A percentile compares a stretch with the other conserved stretches of the same genome.
These are phyloP conservation scores for Oreotrochilus melanogaster DNA, from an alignment of 2,113 vertebrate species.

Conservation along the genomic window DNA sequence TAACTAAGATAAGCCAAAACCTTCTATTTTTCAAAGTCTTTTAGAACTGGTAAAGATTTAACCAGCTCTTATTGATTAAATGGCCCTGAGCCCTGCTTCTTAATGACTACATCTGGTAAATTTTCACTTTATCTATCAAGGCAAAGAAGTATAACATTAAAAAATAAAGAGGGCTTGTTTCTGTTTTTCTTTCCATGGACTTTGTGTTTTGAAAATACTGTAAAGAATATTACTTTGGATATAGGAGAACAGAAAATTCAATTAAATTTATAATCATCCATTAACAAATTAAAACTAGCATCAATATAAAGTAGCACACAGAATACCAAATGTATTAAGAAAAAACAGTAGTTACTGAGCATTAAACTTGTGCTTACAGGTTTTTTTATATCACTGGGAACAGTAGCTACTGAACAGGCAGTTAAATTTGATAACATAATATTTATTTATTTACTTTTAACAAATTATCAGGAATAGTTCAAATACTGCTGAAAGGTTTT, in stretches of 20 bases:
- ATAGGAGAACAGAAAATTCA: background rate
- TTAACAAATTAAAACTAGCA: background rate
- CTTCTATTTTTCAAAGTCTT: background rate
- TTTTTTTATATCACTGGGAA: background rate
- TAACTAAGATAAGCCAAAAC: background rate
- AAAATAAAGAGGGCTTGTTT: background rate
- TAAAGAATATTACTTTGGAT: background rate
- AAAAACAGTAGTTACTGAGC: background rate
- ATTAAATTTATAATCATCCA: background rate
- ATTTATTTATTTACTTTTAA: background rate
- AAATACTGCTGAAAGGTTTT: background rate
- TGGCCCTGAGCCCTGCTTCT: background rate
- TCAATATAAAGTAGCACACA: background rate
- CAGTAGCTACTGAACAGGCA: background rate
- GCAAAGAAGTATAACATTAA: background rate
- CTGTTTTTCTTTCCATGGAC: background rate
- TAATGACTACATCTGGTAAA: background rate
- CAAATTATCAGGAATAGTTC: background rate
- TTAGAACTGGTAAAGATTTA: background rate
- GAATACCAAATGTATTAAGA: background rate
- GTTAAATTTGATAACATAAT: background rate
- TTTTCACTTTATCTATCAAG: constrained; percentile 11
- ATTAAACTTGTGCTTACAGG: background rate
- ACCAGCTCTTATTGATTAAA: constrained; percentile 10
- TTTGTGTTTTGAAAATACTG: background rate